These are phyloP conservation scores for Hycleus phaleratus DNA, from an alignment of 1,140 invertebrate genomes.

Conservation along the genomic window DNA sequence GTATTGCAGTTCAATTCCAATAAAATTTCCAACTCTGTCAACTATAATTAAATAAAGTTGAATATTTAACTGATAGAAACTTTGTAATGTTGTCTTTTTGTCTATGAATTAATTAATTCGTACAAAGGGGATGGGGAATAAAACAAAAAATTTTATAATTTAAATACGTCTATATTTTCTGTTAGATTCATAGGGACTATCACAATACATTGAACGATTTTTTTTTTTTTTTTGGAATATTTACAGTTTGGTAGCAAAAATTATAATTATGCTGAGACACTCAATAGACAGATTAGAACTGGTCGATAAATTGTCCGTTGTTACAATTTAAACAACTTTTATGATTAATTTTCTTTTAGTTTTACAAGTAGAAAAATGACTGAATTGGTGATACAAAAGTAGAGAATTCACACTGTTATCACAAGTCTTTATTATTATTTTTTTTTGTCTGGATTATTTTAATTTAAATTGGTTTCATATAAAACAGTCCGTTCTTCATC, in stretches of 20 bases:
- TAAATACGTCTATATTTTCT: conserved; percentile 16
- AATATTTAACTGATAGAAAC: too few species aligned
- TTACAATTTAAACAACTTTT: conserved; percentile 7
- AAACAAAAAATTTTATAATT: background rate
- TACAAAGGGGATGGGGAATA: too few species aligned
- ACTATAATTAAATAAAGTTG: too few species aligned
- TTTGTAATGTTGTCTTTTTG: too few species aligned
- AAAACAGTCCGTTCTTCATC: conserved; percentile 48
- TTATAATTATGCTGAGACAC: background rate
- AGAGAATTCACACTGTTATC: conserved; percentile 28
- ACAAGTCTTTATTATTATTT: conserved; percentile 18
- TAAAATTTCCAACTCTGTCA: too few species aligned
- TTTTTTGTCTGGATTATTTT: background rate
- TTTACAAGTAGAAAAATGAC: conserved; percentile 22
- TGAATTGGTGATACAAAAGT: conserved; percentile 24
- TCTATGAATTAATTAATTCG: too few species aligned
- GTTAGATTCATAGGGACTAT: conserved; percentile 10
- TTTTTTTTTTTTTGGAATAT: conserved; percentile 3
- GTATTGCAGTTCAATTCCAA: too few species aligned
- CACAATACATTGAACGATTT: conserved; percentile 10
- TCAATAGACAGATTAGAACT: too few species aligned
- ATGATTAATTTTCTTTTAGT: background rate
- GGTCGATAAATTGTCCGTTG: too few species aligned
- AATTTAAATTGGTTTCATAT: conserved; percentile 43
- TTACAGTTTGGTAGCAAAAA: conserved; percentile 13